These are phyloP conservation scores for Phyllostomus hastatus DNA, from an alignment of 2,113 vertebrate genomes.

Conservation along the genomic window DNA sequence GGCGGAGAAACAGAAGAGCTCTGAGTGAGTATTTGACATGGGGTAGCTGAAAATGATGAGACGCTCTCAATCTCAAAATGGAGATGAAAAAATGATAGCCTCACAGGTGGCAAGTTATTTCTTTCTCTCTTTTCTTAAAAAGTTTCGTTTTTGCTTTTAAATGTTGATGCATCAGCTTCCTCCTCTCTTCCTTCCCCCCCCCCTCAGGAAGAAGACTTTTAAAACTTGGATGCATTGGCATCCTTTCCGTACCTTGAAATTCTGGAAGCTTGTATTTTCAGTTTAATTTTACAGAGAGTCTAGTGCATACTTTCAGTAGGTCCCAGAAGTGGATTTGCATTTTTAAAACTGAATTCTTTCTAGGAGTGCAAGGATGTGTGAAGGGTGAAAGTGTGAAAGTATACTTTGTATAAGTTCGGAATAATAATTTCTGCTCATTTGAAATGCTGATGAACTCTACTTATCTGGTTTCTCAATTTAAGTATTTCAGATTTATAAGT, in stretches of 20 bases:
- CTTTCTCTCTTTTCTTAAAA: not conserved
- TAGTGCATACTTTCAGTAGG: not conserved
- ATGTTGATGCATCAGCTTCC: not conserved
- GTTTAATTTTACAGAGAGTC: constrained; percentile 17
- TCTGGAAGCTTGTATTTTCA: constrained; percentile 21
- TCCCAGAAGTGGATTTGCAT: not conserved
- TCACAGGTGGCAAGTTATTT: not conserved
- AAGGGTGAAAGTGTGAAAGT: not conserved
- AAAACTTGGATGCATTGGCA: not conserved
- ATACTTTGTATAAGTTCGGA: not conserved
- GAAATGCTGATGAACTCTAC: not conserved
- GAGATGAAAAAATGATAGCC: not conserved
- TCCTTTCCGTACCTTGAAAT: not conserved
- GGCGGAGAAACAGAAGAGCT: not conserved
- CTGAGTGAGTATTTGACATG: not conserved
- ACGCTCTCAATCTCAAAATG: not conserved
- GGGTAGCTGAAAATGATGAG: not conserved
- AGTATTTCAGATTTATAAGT: not conserved
- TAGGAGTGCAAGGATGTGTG: not conserved
- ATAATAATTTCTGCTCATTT: not conserved
- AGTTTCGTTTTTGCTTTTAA: constrained; percentile 7
- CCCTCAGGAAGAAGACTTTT: not conserved
- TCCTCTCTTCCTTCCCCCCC: not conserved
- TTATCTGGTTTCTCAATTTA: not conserved
- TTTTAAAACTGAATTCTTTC: constrained; percentile 30